phyloP scores from a whole-genome alignment of 1,140 invertebrate species.

The Lepidurus packardi region DNA sequence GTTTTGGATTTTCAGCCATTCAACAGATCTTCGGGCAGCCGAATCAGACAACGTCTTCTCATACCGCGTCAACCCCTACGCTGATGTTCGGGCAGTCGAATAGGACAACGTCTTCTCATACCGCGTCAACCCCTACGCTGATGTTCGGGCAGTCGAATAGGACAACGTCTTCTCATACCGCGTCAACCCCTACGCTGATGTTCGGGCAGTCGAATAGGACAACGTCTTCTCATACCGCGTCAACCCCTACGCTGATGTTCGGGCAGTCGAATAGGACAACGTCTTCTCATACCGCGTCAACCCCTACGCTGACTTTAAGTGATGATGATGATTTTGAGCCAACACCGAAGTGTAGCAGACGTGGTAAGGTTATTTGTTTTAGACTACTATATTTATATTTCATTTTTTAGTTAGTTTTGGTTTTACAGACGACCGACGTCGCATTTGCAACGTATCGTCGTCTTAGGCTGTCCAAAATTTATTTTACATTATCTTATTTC shows the following conservation, averaged over 20 bases:
- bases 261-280: not conserved
- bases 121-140: not conserved
- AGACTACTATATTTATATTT: not conserved
- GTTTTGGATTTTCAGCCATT: not conserved
- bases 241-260: not conserved
- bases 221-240: not conserved
- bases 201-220: not conserved
- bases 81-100: not conserved
- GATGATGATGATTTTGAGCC: not conserved
- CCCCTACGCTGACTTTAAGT: not conserved
- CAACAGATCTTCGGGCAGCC: not conserved
- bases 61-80: not conserved
- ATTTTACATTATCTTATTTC: not conserved
- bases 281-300: not conserved
- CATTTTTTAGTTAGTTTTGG: too few relatives aligned
- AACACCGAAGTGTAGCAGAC: not conserved
- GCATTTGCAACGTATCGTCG: too few relatives aligned
- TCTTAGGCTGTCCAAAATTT: not conserved
- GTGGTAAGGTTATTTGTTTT: not conserved
- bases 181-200: not conserved
- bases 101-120: not conserved
- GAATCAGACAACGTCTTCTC: not conserved
- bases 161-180: not conserved
- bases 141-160: not conserved
- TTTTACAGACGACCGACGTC: too few relatives aligned